phyloP scores from a whole-genome alignment of 2,888 invertebrate species.

The Drosophila multiciliata region DNA sequence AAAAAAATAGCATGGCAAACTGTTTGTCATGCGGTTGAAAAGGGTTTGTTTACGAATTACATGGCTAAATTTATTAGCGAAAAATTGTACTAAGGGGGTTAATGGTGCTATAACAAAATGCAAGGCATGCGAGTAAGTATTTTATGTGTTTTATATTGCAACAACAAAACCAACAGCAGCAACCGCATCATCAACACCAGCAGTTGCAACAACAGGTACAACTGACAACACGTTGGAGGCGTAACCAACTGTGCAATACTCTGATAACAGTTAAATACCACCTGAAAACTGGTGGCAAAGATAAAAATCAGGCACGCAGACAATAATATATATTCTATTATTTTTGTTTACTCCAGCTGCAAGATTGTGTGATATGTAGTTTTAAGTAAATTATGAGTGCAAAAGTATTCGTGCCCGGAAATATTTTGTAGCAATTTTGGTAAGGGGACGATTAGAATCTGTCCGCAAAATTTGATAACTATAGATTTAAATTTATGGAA shows the following conservation, averaged over 20 bases:
- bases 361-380: neutral
- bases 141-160: conserved; percentile 54
- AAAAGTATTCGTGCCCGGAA: neutral
- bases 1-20: conserved; percentile 35
- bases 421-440: neutral
- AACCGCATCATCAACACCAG: conserved; percentile 39
- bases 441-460: neutral
- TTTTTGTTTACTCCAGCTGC: neutral
- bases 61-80: conserved; percentile 60
- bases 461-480: neutral
- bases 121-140: conserved; percentile 52
- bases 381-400: neutral
- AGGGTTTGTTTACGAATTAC: conserved; percentile 40
- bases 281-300: neutral
- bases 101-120: conserved; percentile 73
- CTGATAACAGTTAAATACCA: neutral
- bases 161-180: conserved; percentile 36
- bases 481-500: neutral
- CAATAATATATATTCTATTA: neutral
- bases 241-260: neutral
- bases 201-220: conserved; percentile 21
- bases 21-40: conserved; percentile 57
- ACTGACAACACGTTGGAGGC: neutral
- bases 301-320: neutral
- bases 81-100: conserved; percentile 65